Percentiles rank a stretch among this genome's conserved stretches.
phyloP scores from a whole-genome alignment of 2,888 invertebrate species.

The Drosophila recens region DNA sequence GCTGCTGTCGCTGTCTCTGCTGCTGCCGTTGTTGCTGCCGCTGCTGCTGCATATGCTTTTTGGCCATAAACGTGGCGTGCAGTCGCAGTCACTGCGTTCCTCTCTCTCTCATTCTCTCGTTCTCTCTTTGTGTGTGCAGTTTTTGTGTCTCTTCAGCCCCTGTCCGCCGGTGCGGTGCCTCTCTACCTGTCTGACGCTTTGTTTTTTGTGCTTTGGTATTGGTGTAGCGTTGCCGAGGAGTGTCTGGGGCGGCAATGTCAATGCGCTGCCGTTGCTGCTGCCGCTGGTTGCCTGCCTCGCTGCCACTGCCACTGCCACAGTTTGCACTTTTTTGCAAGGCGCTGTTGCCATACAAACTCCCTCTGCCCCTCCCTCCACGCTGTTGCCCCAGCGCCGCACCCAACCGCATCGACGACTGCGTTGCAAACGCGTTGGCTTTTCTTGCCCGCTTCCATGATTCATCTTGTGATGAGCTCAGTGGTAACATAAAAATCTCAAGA shows the following conservation, averaged over 20 bases:
- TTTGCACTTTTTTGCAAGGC: slow-evolving; percentile 67
- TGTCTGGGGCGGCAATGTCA: slow-evolving; percentile 76
- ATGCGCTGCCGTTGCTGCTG: slow-evolving; percentile 60
- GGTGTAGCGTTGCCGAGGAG: slow-evolving; percentile 55
- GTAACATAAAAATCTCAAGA: slow-evolving; percentile 42
- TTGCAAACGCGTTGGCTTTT: slow-evolving; percentile 62
- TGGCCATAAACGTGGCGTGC: slow-evolving; percentile 64
- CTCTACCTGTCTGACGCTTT: slow-evolving; percentile 74
- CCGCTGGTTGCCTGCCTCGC: slow-evolving; percentile 25
- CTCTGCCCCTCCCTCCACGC: slow-evolving; percentile 12
- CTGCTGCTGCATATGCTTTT: slow-evolving; percentile 70
- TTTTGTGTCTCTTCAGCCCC: slow-evolving; percentile 24
- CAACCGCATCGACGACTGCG: slow-evolving; percentile 20
- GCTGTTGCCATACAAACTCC: slow-evolving; percentile 65
- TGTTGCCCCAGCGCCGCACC: not conserved
- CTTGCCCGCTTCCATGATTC: slow-evolving; percentile 66
- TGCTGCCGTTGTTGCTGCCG: slow-evolving; percentile 14
- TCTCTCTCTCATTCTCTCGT: slow-evolving; percentile 10
- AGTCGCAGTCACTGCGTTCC: slow-evolving; percentile 45
- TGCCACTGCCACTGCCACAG: slow-evolving; percentile 37
- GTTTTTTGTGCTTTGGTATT: slow-evolving; percentile 54
- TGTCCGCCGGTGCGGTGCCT: slow-evolving; percentile 32
- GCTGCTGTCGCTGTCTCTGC: slow-evolving; percentile 18
- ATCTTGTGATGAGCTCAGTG: slow-evolving; percentile 65
- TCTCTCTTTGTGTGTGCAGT: slow-evolving; percentile 7